phyloP scores from a whole-genome alignment of 2,888 invertebrate species.

The Crossocerus cetratus region DNA sequence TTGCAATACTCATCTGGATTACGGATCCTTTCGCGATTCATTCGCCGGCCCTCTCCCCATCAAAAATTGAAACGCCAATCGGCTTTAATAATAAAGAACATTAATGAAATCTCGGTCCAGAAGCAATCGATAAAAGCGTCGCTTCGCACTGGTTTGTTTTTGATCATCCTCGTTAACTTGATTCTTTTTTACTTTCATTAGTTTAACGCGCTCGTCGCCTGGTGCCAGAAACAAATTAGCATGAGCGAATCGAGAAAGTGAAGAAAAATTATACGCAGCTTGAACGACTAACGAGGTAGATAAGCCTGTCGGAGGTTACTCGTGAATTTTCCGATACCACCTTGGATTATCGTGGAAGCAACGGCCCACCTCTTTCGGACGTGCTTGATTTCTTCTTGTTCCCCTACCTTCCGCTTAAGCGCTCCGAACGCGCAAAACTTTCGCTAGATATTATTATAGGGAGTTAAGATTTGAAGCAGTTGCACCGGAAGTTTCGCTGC shows the following conservation, averaged over 20 bases:
- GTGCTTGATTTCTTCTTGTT: too few relatives aligned
- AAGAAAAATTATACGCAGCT: constrained; percentile 57
- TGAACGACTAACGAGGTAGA: constrained; percentile 54
- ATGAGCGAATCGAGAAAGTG: constrained; percentile 25
- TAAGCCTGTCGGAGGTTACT: constrained; percentile 56
- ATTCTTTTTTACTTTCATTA: constrained; percentile 55
- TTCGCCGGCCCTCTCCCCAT: too few relatives aligned
- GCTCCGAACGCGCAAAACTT: too few relatives aligned
- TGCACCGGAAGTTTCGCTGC: too few relatives aligned
- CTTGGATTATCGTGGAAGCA: constrained; percentile 47
- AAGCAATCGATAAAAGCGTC: constrained; percentile 4
- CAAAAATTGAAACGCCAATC: too few relatives aligned
- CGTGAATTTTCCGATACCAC: constrained; percentile 57
- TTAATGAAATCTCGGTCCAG: neutral
- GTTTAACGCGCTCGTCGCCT: constrained; percentile 22
- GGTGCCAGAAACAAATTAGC: constrained; percentile 51
- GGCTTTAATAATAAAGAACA: too few relatives aligned
- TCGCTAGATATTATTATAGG: too few relatives aligned
- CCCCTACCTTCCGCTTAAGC: too few relatives aligned
- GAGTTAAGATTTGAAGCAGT: too few relatives aligned
- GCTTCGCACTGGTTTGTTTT: neutral
- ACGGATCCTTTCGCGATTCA: constrained; percentile 21
- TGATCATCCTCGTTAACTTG: constrained; percentile 48
- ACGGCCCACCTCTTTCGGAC: neutral
- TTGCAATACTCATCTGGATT: constrained; percentile 53